phyloP scores from a whole-genome alignment of 2,113 vertebrate species.

The Ctenodactylus gundi region DNA sequence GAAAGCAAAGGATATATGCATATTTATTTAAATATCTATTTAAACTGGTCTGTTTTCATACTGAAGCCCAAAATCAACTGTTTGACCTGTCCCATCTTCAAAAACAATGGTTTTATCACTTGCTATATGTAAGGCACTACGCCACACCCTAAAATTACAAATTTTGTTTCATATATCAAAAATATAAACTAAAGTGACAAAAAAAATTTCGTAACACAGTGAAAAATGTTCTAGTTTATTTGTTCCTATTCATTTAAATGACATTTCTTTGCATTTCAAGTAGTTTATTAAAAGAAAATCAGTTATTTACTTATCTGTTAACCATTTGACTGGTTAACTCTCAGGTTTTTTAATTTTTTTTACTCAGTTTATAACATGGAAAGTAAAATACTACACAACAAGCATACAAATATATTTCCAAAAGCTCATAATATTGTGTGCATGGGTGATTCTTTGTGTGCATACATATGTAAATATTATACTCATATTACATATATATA shows the following conservation, averaged over 20 bases:
- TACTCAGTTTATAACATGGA: not conserved
- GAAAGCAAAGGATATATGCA: not conserved
- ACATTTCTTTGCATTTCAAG: not conserved
- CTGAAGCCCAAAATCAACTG: not conserved
- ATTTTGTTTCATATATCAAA: not conserved
- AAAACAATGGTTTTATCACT: not conserved
- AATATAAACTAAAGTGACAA: not conserved
- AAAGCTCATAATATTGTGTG: not conserved
- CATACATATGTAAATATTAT: no score
- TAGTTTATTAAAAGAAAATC: not conserved
- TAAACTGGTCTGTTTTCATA: not conserved
- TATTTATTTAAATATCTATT: not conserved
- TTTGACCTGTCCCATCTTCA: not conserved
- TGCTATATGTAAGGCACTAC: not conserved
- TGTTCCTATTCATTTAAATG: not conserved
- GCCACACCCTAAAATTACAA: not conserved
- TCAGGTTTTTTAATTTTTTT: not conserved
- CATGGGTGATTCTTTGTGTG: not conserved
- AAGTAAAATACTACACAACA: not conserved
- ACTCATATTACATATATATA: no score
- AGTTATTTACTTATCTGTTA: slow-evolving; percentile 24
- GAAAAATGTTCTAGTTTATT: not conserved
- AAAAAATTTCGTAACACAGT: not conserved
- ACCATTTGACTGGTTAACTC: not conserved
- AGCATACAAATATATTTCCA: not conserved